Evolutionary conservation across 2,113 vertebrate species (phyloP).

Genomic region (Callopanchax toddi): DNA sequence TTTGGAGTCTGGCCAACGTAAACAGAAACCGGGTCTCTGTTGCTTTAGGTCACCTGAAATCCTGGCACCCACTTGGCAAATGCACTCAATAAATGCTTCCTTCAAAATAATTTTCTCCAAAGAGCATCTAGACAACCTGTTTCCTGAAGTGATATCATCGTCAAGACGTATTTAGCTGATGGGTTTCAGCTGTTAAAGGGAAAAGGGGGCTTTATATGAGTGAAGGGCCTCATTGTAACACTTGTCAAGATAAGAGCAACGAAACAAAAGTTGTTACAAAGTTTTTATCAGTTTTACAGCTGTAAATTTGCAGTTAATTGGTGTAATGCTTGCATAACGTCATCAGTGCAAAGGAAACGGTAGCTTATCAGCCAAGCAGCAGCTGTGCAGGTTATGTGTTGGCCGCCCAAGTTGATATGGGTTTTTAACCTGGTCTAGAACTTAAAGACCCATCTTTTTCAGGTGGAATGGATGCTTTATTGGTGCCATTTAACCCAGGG

Average conservation of each 20-base stretch:
- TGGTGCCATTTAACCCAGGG: too few relatives aligned
- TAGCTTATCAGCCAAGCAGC: neutral
- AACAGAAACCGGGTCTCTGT: conserved; percentile 58
- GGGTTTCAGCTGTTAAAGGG: conserved; percentile 22
- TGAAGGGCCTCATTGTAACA: conserved; percentile 18
- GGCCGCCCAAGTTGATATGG: conserved; percentile 1
- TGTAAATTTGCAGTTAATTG: conserved; percentile 19
- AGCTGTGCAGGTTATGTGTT: conserved; percentile 35
- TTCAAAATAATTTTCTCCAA: conserved; percentile 33
- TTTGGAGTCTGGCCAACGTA: conserved; percentile 61
- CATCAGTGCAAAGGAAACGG: conserved; percentile 11
- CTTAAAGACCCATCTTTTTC: neutral
- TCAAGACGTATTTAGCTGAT: conserved; percentile 34
- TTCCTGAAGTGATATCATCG: conserved; percentile 48
- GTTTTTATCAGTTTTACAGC: conserved; percentile 16
- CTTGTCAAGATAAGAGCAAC: conserved; percentile 15
- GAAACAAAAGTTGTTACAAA: conserved; percentile 8
- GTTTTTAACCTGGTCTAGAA: neutral
- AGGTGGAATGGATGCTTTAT: too few relatives aligned
- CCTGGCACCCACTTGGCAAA: conserved; percentile 51
- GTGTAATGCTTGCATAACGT: conserved; percentile 12
- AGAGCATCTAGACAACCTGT: conserved; percentile 48
- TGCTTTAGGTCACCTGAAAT: conserved; percentile 58
- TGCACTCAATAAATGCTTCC: conserved; percentile 61
- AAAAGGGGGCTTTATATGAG: conserved; percentile 19